Base-by-base conservation (phyloP, 1,140 invertebrate species). In the Riptortus pedestris region DNA sequence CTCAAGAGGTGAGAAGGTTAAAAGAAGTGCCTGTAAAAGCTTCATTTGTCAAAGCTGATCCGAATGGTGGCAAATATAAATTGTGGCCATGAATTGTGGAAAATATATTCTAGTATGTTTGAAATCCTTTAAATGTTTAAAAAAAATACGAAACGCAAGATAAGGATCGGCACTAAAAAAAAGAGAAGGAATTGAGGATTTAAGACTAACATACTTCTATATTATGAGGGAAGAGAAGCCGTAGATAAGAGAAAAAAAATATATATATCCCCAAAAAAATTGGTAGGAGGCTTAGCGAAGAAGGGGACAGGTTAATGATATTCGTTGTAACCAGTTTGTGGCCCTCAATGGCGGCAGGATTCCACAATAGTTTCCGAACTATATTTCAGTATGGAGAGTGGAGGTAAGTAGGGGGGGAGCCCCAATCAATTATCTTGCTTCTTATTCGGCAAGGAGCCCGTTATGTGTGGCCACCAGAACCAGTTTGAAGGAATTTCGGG, bases 351-450 rank as follows among this genome's bases (percentile, higher is more conserved):
- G n/a, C 45, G 22, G 45, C 45, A n/a, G 45, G 45, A 47, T 47
- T 47, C 45, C 45, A 47, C 45, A 47, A 47, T 47, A 47, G 45
- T 47, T 47, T 47, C 22, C 45, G n/a, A 47, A 47, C 45, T 47
- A 47, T 47, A 47, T 47, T 47, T 47, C 22, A 47, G 11, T 22
- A n/a, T 22, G 11, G 45, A 47, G 22, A 47, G 45, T 47, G 18
- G 18, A 47, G 11, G 45, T n/a, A 38, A 16, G 33, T 5, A 38
- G 45, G n/a, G 45, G 16, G 45, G 45, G 16, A 3, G 22, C 45
- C 22, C 45, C 22, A 47, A 47, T 47, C 45, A 47, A 47, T 47
- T 47, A 47, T 22, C 1, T n/a, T n/a, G 9, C 16, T 9, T 18
- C 45, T 47, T 47, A 47, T 47, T 47, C 45, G 45, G 45, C 45